A percentile compares a stretch with the other conserved stretches of the same genome.
Evolutionary conservation across 1,140 invertebrate species (phyloP).

Genomic region (Propsilocerus akamusi): DNA sequence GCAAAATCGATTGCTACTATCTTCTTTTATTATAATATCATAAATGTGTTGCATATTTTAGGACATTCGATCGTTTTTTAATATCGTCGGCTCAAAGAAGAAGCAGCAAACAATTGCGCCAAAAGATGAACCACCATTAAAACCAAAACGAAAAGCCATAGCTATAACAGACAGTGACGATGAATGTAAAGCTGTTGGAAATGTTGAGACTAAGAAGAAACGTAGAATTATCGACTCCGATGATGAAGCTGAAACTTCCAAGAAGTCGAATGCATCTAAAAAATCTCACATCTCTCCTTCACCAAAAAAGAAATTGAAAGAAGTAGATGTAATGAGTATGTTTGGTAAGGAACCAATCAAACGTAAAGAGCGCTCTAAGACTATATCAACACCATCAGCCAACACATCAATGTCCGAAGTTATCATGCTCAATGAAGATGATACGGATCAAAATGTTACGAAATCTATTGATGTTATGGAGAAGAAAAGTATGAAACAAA

Average conservation of each 20-base stretch:
- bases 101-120: neutral
- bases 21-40: no score
- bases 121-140: neutral
- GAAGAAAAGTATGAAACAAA: slow-evolving; percentile 7
- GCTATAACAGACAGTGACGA: slow-evolving; percentile 11
- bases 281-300: neutral
- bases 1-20: no score
- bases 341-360: slow-evolving; percentile 24
- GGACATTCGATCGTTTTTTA: slow-evolving; percentile 31
- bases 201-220: slow-evolving; percentile 19
- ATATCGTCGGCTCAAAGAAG: slow-evolving; percentile 14
- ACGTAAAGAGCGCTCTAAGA: slow-evolving; percentile 24
- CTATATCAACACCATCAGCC: slow-evolving; percentile 10
- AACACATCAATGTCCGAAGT: slow-evolving; percentile 24
- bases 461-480: slow-evolving; percentile 32
- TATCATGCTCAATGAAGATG: slow-evolving; percentile 41
- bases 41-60: slow-evolving; percentile 13
- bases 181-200: slow-evolving; percentile 24
- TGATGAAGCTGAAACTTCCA: neutral
- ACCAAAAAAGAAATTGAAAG: slow-evolving; percentile 17
- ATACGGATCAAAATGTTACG: slow-evolving; percentile 43
- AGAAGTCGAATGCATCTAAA: neutral
- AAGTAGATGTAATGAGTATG: slow-evolving; percentile 21
- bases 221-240: neutral
- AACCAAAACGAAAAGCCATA: slow-evolving; percentile 9